Conservation (phyloP, 2,113 vertebrate genomes). For the Morone chrysops region DNA sequence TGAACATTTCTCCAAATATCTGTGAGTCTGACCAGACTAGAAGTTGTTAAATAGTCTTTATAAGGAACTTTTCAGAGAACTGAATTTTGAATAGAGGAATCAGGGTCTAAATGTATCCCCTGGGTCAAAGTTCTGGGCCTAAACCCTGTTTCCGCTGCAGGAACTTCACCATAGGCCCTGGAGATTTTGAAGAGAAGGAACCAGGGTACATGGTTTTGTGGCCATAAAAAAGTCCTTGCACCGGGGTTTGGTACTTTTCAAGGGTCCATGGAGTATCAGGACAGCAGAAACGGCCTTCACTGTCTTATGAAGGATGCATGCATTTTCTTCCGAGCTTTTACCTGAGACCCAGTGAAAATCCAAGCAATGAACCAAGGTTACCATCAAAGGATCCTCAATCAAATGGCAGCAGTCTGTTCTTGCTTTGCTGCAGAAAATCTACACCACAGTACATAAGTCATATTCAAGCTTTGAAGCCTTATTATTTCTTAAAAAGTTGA, state of each 20-base stretch:
- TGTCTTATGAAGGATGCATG: not conserved
- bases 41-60: too few relatives aligned
- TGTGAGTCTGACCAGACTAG: too few relatives aligned
- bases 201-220: too few relatives aligned
- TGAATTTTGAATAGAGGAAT: not conserved
- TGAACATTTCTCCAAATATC: not conserved
- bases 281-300: not conserved
- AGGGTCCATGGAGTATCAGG: not conserved
- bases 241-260: not conserved
- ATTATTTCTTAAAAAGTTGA: not conserved
- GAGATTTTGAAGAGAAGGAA: not conserved
- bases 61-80: not conserved
- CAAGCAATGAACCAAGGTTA: not conserved
- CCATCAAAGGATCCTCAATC: not conserved
- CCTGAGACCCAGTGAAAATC: not conserved
- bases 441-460: not conserved
- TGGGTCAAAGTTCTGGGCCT: not conserved
- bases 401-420: not conserved
- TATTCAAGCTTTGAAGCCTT: not conserved
- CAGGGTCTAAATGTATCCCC: not conserved
- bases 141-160: not conserved
- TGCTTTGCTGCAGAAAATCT: not conserved
- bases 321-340: not conserved
- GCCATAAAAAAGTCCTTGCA: not conserved
- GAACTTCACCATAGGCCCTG: too few relatives aligned